Percentiles rank a stretch among this genome's conserved stretches.
phyloP scores from a whole-genome alignment of 2,888 invertebrate genomes.

The Lepeophtheirus nordmannii region DNA sequence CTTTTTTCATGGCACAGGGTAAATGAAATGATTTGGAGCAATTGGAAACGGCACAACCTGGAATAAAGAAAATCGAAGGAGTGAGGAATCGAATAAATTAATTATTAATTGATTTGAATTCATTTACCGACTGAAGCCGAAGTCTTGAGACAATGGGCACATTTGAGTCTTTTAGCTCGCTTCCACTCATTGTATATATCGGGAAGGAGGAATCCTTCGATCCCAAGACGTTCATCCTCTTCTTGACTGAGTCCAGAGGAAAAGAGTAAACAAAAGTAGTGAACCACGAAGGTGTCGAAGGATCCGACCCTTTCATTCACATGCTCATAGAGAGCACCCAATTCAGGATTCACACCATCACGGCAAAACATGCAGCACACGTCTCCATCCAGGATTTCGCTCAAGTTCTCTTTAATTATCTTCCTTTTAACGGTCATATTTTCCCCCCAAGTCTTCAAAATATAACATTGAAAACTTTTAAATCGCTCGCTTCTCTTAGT shows the following conservation, averaged over 20 bases:
- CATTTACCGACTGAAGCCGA: constrained; percentile 52
- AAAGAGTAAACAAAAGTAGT: constrained; percentile 43
- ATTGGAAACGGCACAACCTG: constrained; percentile 2
- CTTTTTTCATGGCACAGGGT: constrained; percentile 20
- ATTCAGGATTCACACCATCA: not conserved
- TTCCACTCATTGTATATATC: constrained; percentile 53
- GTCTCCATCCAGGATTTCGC: not conserved
- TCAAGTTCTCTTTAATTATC: not conserved
- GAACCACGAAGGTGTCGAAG: not conserved
- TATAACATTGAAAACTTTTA: too few species aligned
- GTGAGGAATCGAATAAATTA: not conserved
- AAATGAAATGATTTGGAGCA: constrained; percentile 17
- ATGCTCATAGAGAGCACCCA: constrained; percentile 13
- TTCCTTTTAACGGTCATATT: too few species aligned
- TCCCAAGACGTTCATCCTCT: constrained; percentile 50
- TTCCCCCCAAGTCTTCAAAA: too few species aligned
- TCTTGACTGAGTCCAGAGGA: constrained; percentile 53
- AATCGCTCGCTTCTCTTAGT: too few species aligned
- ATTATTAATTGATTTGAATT: too few species aligned
- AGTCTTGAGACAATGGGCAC: constrained; percentile 47
- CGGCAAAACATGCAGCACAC: not conserved
- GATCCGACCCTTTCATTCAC: not conserved
- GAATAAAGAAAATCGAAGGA: not conserved
- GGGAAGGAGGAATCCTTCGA: constrained; percentile 51
- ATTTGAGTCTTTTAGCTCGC: constrained; percentile 47